These are phyloP conservation scores for Anguilla anguilla DNA, from an alignment of 2,797 vertebrate species.

Conservation along the genomic window DNA sequence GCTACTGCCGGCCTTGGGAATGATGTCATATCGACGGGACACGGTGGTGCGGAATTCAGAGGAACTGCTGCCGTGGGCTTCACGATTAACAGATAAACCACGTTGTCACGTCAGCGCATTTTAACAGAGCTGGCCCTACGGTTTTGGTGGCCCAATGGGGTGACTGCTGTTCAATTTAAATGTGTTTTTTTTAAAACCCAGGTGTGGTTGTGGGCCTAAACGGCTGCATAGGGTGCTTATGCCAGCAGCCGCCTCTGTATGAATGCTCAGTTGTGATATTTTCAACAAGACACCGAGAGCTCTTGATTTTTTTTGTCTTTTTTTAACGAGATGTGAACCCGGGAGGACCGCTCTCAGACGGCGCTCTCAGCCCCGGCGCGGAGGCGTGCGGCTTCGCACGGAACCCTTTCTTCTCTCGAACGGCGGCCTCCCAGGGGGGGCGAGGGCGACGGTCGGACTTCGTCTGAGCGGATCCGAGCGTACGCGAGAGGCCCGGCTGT, in stretches of 20 bases:
- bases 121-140: background rate
- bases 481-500: background rate
- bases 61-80: background rate
- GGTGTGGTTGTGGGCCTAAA: background rate
- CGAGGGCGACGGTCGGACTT: background rate
- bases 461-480: background rate
- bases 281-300: background rate
- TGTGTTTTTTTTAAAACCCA: background rate
- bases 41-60: background rate
- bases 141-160: background rate
- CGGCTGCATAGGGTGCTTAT: background rate
- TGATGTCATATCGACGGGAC: background rate
- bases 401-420: constrained; percentile 7
- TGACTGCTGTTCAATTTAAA: background rate
- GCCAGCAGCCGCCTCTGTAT: background rate
- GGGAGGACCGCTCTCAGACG: background rate
- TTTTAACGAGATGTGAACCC: background rate
- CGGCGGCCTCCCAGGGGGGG: background rate
- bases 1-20: background rate
- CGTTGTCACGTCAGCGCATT: background rate
- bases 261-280: background rate
- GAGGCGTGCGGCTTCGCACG: background rate
- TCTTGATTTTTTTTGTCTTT: background rate
- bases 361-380: background rate
- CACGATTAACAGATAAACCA: background rate